Conservation (phyloP, 2,888 invertebrate species). For the Catocala fraxini region DNA sequence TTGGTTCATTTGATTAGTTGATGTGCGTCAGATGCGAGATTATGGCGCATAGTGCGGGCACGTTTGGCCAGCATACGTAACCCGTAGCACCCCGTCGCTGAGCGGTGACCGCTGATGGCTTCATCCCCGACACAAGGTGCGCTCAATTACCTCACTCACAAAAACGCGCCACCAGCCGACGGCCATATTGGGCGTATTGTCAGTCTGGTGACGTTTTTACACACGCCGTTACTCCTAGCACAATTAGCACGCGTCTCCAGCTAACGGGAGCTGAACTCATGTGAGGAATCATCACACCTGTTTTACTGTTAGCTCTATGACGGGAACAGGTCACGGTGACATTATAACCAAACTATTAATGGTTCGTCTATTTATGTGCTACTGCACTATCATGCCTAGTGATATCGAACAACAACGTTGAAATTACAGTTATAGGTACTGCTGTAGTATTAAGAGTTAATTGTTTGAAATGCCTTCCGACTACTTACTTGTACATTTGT, state of each 20-base stretch:
- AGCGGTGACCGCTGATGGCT: conserved; percentile 6
- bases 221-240: conserved; percentile 5
- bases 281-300: neutral
- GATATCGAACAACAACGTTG: too few species aligned
- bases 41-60: neutral
- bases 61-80: neutral
- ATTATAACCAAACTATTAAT: neutral
- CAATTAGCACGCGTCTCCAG: conserved; percentile 1
- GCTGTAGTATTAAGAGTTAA: too few species aligned
- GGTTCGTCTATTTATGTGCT: too few species aligned
- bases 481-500: too few species aligned
- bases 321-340: neutral
- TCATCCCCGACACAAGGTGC: conserved; percentile 19
- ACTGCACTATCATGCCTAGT: too few species aligned
- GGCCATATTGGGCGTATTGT: conserved; percentile 11
- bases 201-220: conserved; percentile 6
- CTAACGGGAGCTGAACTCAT: neutral
- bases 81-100: conserved; percentile 4
- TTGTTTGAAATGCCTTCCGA: too few species aligned
- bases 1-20: neutral
- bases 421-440: too few species aligned
- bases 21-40: neutral
- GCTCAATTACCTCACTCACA: conserved; percentile 9
- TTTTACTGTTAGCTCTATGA: neutral
- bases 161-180: conserved; percentile 11